Conservation (phyloP, 2,113 vertebrate species). For the Heloderma charlesbogerti region DNA sequence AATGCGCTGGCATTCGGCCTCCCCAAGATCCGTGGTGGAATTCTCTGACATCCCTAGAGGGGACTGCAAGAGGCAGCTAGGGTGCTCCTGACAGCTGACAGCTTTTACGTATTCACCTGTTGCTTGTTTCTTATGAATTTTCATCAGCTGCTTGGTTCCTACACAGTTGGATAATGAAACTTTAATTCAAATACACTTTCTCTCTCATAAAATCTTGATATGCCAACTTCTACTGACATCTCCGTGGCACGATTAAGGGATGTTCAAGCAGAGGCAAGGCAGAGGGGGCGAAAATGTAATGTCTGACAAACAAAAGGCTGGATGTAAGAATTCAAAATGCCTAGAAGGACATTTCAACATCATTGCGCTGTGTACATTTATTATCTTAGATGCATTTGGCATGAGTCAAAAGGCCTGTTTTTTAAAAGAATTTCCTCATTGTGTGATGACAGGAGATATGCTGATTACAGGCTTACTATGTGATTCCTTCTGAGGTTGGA, state of each 20-base stretch:
- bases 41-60: too few species aligned
- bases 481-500: not conserved
- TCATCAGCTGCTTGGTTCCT: not conserved
- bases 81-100: too few species aligned
- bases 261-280: not conserved
- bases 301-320: conserved; percentile 14
- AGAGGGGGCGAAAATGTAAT: not conserved
- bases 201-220: not conserved
- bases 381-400: not conserved
- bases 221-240: conserved; percentile 12
- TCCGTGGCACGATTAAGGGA: conserved; percentile 5
- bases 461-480: not conserved
- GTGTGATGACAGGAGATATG: not conserved
- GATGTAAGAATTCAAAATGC: not conserved
- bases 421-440: not conserved
- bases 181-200: not conserved
- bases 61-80: too few species aligned
- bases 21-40: too few species aligned
- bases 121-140: not conserved
- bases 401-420: not conserved
- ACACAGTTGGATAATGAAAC: not conserved
- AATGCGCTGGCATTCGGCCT: too few species aligned
- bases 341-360: not conserved
- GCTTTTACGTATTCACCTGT: not conserved
- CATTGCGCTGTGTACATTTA: conserved; percentile 14